phyloP scores from a whole-genome alignment of 2,113 vertebrate genomes.

The Acanthisitta chloris region DNA sequence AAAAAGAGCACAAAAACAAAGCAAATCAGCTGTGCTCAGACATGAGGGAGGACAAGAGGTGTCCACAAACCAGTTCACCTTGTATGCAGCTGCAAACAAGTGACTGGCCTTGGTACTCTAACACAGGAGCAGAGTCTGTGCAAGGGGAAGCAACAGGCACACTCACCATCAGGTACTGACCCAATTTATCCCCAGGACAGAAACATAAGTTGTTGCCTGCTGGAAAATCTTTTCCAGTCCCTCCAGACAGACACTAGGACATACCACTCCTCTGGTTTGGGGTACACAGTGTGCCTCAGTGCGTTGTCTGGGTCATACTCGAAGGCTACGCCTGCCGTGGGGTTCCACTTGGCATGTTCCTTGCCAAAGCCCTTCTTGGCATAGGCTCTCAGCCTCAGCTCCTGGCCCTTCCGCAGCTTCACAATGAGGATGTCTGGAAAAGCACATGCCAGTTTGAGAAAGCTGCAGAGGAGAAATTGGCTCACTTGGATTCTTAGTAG shows the following conservation, averaged over 20 bases:
- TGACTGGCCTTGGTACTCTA: not conserved
- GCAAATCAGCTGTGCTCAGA: not conserved
- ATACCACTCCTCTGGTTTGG: slow-evolving; percentile 94
- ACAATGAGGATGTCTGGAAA: slow-evolving; percentile 91
- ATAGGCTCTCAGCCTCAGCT: slow-evolving; percentile 90
- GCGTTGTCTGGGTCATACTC: slow-evolving; percentile 97
- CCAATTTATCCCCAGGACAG: not conserved
- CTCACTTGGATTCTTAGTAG: not conserved
- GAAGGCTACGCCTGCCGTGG: slow-evolving; percentile 93
- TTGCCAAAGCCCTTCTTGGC: slow-evolving; percentile 98
- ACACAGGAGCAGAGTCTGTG: not conserved
- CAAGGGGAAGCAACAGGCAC: rapidly evolving
- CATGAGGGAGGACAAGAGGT: rapidly evolving
- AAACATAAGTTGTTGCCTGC: rapidly evolving
- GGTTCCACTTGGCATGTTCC: slow-evolving; percentile 99
- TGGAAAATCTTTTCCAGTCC: not conserved
- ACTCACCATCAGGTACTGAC: rapidly evolving
- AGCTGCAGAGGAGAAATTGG: not conserved
- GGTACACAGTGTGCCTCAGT: slow-evolving; percentile 92
- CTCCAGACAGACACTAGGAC: not conserved
- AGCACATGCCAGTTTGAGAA: rapidly evolving
- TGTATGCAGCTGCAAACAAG: not conserved
- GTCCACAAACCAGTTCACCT: not conserved
- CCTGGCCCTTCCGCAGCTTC: slow-evolving; percentile 95
- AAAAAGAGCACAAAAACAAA: rapidly evolving